phyloP scores from a whole-genome alignment of 2,113 vertebrate species.

The Ovis aries region ARS-UI_Ramb_v3.0 NC_056054.1:175406501-175407000 shows the following conservation, averaged over 20 bases:
- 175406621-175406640: not conserved
- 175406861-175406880: not conserved
- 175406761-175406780: not conserved
- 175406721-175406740: not conserved
- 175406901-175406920: not conserved
- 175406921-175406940: not conserved
- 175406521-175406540: not conserved
- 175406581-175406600: not conserved
- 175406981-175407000: not conserved
- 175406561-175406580: not conserved
- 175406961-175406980: not conserved
- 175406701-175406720: not conserved
- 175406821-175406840: not conserved
- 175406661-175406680: not conserved
- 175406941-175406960: not conserved
- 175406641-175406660: not conserved
- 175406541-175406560: not conserved
- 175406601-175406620: not conserved
- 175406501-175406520: not conserved
- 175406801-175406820: not conserved
- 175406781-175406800: not conserved
- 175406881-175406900: not conserved
- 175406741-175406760: not conserved
- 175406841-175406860: not conserved
- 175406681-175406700: not conserved